Evolutionary conservation across 2,888 invertebrate genomes (phyloP), one percentile per base, ranked within the genome.

Genomic region (Epinotia nisella): DNA sequence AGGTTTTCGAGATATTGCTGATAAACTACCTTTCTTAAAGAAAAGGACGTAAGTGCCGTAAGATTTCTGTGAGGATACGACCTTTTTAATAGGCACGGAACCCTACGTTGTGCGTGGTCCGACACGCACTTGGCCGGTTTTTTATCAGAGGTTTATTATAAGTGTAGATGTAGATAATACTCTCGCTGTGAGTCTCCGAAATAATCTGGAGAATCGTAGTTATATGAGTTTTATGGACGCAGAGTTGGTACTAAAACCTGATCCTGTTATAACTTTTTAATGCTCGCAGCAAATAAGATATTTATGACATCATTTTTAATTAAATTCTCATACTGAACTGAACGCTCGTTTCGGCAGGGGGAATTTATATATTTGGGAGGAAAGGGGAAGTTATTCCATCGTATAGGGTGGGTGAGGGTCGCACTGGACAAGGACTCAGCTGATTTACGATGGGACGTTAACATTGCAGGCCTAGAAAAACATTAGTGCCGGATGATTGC

Each of bases 391-490:
- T 85, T 81, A 87, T 86, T 83, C 81, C 76, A 80, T 81, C 81
- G 78, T 81, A 80, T 80, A 76, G 80, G 77, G 76, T 79, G 80
- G 79, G 78, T 77, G 76, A 79, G 80, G 79, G 78, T 77, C 76
- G 80, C 82, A 80, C 77, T 81, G 81, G 81, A 76, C 81, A 83
- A 82, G 83, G 83, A 80, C 80, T 61, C 70, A 64, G 49, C 82
- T 87, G 88, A 89, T 87, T 88, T 88, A 89, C 87, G 81, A 77
- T 67, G 78, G 78, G 82, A 83, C 84, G 82, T 88, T 87, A 86
- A 83, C 81, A 83, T 80, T 78, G 81, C 81, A 81, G 81, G 82
- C 76, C 77, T 60, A 64, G 68, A 68, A 69, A 80, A 82, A 81
- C 83, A 87, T 86, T 87, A 87, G 84, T 80, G 81, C 80, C 75